phyloP scores from a whole-genome alignment of 2,888 invertebrate species.

The Amiota mariae region DNA sequence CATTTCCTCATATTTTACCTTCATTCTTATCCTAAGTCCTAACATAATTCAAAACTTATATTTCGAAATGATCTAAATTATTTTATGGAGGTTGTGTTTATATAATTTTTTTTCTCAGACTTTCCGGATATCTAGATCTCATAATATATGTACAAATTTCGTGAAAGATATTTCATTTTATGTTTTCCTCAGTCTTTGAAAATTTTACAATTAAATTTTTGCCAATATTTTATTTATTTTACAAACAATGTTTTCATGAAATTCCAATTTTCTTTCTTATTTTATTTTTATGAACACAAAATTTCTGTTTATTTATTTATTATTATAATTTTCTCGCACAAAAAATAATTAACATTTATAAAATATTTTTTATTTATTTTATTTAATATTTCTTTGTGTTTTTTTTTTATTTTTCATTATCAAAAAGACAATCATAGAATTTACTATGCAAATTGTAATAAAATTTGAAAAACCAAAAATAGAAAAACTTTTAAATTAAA shows the following conservation, averaged over 20 bases:
- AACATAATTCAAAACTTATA: too few species aligned
- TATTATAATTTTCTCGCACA: background rate
- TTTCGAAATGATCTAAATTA: too few species aligned
- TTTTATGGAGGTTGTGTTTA: too few species aligned
- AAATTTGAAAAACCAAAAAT: conserved; percentile 52
- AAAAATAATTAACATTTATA: too few species aligned
- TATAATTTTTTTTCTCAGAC: too few species aligned
- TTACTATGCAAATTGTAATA: conserved; percentile 69
- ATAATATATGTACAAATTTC: too few species aligned
- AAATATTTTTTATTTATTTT: conserved; percentile 35
- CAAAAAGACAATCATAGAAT: conserved; percentile 58
- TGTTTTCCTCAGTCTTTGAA: background rate
- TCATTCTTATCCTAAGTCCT: too few species aligned
- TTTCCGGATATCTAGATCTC: too few species aligned
- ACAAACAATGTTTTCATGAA: conserved; percentile 4
- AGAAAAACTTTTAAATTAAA: conserved; percentile 49
- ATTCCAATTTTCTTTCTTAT: conserved; percentile 3
- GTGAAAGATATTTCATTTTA: too few species aligned
- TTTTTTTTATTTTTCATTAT: conserved; percentile 35
- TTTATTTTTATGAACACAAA: conserved; percentile 19
- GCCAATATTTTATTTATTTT: background rate
- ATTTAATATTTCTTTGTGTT: conserved; percentile 33
- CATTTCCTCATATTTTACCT: too few species aligned
- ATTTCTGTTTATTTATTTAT: background rate
- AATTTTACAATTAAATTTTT: background rate